A percentile compares a stretch with the other conserved stretches of the same genome.
phyloP scores from a whole-genome alignment of 2,888 invertebrate genomes.

The Xestia xanthographa region DNA sequence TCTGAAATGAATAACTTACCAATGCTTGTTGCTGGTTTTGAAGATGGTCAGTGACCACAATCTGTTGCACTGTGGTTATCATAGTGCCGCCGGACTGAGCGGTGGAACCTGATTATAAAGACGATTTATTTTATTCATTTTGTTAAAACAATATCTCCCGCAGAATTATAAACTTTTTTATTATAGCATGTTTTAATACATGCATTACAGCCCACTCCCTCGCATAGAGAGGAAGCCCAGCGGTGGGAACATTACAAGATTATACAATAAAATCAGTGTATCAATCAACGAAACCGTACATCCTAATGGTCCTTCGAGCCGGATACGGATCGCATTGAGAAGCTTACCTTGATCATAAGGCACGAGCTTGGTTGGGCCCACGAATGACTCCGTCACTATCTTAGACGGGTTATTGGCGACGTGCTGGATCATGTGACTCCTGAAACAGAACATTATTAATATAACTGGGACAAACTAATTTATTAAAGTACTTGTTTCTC shows the following conservation, averaged over 20 bases:
- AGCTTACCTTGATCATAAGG: conserved; percentile 93
- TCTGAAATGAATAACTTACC: conserved; percentile 82
- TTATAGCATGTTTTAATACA: no score
- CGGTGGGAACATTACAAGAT: background rate
- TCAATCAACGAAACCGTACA: background rate
- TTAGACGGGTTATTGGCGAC: conserved; percentile 93
- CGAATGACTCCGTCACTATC: conserved; percentile 94
- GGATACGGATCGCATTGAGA: background rate
- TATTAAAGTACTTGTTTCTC: background rate
- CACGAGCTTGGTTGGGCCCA: conserved; percentile 97
- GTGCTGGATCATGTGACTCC: conserved; percentile 95
- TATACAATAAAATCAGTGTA: background rate
- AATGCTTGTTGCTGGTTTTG: conserved; percentile 98
- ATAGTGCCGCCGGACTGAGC: conserved; percentile 74
- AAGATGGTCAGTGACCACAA: conserved; percentile 94
- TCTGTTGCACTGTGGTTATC: conserved; percentile 83
- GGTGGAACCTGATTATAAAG: conserved; percentile 68
- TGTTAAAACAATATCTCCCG: background rate
- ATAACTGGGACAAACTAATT: background rate
- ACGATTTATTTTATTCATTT: background rate
- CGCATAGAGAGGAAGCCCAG: background rate
- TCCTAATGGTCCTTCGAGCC: background rate
- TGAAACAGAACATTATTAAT: conserved; percentile 76
- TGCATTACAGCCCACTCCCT: background rate
- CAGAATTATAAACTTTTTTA: background rate